Conservation (phyloP, 2,888 invertebrate species). For the Ecdyonurus torrentis region DNA sequence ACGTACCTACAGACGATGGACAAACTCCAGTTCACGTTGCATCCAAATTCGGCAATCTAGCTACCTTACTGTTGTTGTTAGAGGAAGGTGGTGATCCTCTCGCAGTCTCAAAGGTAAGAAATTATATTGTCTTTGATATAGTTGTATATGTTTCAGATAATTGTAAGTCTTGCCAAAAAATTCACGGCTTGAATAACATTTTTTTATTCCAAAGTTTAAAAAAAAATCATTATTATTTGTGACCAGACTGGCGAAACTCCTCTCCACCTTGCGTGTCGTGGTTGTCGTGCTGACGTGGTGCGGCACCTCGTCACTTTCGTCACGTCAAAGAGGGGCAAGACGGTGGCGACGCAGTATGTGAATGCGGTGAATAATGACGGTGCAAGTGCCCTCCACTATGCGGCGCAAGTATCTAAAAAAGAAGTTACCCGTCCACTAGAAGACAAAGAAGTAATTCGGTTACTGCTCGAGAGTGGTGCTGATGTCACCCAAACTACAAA, state of each 20-base stretch:
- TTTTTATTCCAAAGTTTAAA: too few species aligned
- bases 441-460: constrained; percentile 65
- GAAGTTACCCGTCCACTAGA: constrained; percentile 61
- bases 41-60: constrained; percentile 77
- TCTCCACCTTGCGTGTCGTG: constrained; percentile 81
- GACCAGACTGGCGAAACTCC: constrained; percentile 83
- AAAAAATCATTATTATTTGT: constrained; percentile 10
- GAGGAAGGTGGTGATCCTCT: constrained; percentile 91
- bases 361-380: constrained; percentile 83
- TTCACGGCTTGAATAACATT: too few species aligned
- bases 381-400: constrained; percentile 86
- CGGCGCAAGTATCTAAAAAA: constrained; percentile 72
- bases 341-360: constrained; percentile 66
- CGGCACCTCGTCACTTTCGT: constrained; percentile 71
- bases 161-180: too few species aligned
- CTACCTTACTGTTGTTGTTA: constrained; percentile 67
- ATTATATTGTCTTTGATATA: too few species aligned
- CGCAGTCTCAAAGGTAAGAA: constrained; percentile 67
- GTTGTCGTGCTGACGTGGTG: constrained; percentile 71
- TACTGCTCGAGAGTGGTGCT: constrained; percentile 79
- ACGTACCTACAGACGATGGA: constrained; percentile 87
- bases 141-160: too few species aligned
- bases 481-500: constrained; percentile 74
- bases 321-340: constrained; percentile 54
- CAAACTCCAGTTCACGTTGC: constrained; percentile 96